Base-by-base conservation (phyloP, 2,888 invertebrate species). In the Polylopha cassiicola region DNA sequence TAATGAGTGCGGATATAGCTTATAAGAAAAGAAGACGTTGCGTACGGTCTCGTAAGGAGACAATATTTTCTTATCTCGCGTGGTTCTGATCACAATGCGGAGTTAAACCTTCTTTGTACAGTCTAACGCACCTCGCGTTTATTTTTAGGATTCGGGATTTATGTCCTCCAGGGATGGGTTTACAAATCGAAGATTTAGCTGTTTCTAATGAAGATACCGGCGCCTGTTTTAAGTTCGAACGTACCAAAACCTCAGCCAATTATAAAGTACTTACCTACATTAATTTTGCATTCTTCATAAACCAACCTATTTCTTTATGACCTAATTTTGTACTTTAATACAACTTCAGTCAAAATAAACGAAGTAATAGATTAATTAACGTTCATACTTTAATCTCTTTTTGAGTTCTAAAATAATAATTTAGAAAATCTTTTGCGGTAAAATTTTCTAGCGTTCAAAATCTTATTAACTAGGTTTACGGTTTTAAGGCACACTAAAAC, bases 171-270 rank as follows among this genome's bases (percentile, higher is more conserved):
- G 57, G 58, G 50, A 66, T 66, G 48, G 65, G 70, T 68, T 70
- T 75, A 66, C 62, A 68, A 72, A 71, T 64, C 49, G 54, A 59
- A 75, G 73, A 79, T 79, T 78, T 78, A 80, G 80, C 71, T 71
- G 57, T 47, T 60, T 55, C 55, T 64, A 58, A 60, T 64, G 48
- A 56, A 64, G 69, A 70, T 70, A 63, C 53, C 54, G 51, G 58
- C 55, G 63, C 61, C 47, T 57, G 64, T 59, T 61, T 58, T 60
- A 63, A 73, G 73, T 71, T 73, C 67, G 71, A 64, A 66, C 53
- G 54, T 37, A 22, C 6, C 6, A 4, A 37, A 46, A 50, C 51
- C 53, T 58, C 52, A 48, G 50, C 46, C 46, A 53, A 56, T 61
- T 59, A 68, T 69, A 65, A 73, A 73, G 64, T 64, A 58, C 58